Evolutionary conservation across 2,113 vertebrate genomes (phyloP).

Genomic region (Takifugu flavidus): DNA sequence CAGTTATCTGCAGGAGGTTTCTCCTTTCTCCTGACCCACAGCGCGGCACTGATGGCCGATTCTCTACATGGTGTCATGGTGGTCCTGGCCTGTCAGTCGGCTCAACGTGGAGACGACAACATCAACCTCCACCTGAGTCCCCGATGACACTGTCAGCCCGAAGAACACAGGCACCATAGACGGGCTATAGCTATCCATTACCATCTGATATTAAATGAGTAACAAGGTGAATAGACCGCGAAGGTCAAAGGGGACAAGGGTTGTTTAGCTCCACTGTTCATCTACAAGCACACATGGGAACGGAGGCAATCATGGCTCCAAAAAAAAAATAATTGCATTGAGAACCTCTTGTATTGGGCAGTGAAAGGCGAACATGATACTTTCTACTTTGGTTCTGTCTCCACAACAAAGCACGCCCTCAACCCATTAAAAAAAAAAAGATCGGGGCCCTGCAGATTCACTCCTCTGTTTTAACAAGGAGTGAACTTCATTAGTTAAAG

Average conservation of each 20-base stretch:
- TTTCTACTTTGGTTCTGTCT: not conserved
- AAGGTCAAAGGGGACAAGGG: constrained; percentile 56
- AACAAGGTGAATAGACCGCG: constrained; percentile 49
- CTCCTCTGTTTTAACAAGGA: constrained; percentile 1
- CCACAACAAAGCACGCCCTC: too few species aligned
- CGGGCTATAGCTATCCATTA: constrained; percentile 62
- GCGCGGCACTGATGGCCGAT: constrained; percentile 34
- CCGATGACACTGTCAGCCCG: constrained; percentile 46
- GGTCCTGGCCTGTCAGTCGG: constrained; percentile 50
- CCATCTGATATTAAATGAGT: constrained; percentile 60
- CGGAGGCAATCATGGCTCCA: constrained; percentile 45
- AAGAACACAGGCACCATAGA: constrained; percentile 64
- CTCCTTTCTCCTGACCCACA: constrained; percentile 39
- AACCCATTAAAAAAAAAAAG: not conserved
- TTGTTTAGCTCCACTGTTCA: constrained; percentile 53
- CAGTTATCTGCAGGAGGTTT: constrained; percentile 38
- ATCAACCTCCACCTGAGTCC: constrained; percentile 48
- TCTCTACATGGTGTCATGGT: constrained; percentile 44
- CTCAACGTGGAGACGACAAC: constrained; percentile 47
- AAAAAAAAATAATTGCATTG: constrained; percentile 40
- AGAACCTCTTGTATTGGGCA: constrained; percentile 13
- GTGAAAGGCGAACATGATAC: constrained; percentile 49
- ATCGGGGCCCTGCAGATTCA: not conserved
- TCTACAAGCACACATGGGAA: constrained; percentile 28
- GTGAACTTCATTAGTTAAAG: not conserved